These are phyloP conservation scores for Rugalucina vietnamica DNA, from an alignment of 2,888 invertebrate species.

Conservation along the genomic window DNA sequence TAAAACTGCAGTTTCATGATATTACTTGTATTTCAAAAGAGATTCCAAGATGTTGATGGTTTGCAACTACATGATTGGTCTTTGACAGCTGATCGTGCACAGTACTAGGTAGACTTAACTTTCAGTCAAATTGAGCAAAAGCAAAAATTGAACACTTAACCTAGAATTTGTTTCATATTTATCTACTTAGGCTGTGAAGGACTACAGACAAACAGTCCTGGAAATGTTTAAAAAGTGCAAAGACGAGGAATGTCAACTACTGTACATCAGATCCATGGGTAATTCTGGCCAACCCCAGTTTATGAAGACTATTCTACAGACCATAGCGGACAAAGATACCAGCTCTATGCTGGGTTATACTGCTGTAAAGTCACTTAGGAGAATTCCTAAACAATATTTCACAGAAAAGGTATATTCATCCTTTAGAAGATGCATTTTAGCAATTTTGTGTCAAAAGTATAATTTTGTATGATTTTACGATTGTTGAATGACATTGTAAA, in stretches of 20 bases:
- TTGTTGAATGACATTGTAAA: too few species aligned
- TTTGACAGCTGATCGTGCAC: too few species aligned
- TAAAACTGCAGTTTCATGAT: too few species aligned
- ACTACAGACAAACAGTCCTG: conserved; percentile 79
- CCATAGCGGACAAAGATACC: conserved; percentile 85
- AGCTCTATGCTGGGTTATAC: conserved; percentile 86
- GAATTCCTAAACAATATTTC: conserved; percentile 69
- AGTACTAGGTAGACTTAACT: too few species aligned
- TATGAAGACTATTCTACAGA: conserved; percentile 87
- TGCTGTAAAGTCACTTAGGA: conserved; percentile 89
- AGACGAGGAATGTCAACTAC: conserved; percentile 86
- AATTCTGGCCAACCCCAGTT: conserved; percentile 88
- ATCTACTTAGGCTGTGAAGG: conserved; percentile 80
- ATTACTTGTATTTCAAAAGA: too few species aligned
- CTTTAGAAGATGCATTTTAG: too few species aligned
- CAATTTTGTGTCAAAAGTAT: too few species aligned
- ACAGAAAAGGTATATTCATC: too few species aligned
- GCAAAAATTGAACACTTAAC: not conserved
- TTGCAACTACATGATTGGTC: not conserved
- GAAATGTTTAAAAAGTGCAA: conserved; percentile 86
- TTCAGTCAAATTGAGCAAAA: too few species aligned
- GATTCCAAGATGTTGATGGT: too few species aligned
- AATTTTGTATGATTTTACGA: too few species aligned
- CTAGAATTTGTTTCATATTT: conserved; percentile 7
- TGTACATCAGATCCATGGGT: conserved; percentile 88